Base-by-base conservation (phyloP, 37 sponge, comb jelly and placozoan species). In the Beroe ovata region DNA sequence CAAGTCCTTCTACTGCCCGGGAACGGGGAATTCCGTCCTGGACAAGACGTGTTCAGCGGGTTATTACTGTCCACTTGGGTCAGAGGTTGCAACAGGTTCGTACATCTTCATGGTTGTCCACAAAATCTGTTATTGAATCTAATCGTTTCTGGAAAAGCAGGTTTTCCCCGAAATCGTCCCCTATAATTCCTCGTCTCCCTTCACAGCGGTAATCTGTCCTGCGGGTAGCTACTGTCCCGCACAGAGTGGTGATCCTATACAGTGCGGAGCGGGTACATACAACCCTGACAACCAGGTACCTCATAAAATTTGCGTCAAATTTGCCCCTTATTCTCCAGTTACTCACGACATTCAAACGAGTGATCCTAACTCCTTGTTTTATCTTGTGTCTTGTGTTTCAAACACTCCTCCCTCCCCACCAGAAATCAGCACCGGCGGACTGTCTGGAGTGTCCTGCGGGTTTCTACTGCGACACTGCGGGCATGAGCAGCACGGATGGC, bases 371-470 rank as follows among this genome's bases (percentile, higher is more conserved):
- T 25, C 8, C 21, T 3, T 61, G n/a, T 61, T 61, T 4, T 61
- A 25, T 22, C 8, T 61, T 61, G n/a, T n/a, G n/a, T n/a, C n/a
- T n/a, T n/a, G n/a, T n/a, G n/a, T n/a, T n/a, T n/a, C n/a, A n/a
- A n/a, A n/a, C n/a, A n/a, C n/a, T 16, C 20, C 18, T 58, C 59
- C n/a, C 59, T 58, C 28, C 28, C 30, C 35, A 14, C 16, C 69
- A 66, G 69, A 66, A 66, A 89, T 14, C 19, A 4, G 88, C n/a
- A 26, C 58, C 22, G 29, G 21, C 23, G 11, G 77, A 77, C 38
- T 90, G 91, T 89, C 29, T 29, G 28, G 19, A 22, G 20, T 90
- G 91, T 38, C 89, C 59, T 1, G 88, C 91, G 3, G 91, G 91
- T n/a, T 47, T 35, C 25, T 89, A 90, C 91, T 90, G 91, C 29